phyloP scores from a whole-genome alignment of 2,113 vertebrate genomes.

The Isurus oxyrinchus region DNA sequence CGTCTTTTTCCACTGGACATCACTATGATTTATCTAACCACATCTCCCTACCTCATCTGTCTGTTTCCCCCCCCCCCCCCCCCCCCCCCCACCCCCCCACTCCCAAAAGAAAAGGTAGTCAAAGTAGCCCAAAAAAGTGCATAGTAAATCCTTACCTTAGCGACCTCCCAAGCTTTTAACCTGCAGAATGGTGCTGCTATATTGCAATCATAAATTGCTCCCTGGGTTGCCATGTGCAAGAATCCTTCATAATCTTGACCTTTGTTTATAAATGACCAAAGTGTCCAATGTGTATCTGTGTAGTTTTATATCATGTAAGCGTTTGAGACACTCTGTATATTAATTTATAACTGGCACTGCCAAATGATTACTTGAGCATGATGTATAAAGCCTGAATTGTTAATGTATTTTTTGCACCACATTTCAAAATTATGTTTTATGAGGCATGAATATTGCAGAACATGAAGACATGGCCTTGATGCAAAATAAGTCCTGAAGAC shows the following conservation, averaged over 20 bases:
- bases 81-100: no score
- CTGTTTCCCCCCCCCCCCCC: no score
- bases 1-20: neutral
- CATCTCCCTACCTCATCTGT: neutral
- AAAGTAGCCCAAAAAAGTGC: neutral
- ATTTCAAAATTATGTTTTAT: neutral
- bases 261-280: neutral
- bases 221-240: neutral
- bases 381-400: neutral
- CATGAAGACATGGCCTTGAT: neutral
- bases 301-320: neutral
- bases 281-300: neutral
- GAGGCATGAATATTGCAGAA: neutral
- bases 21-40: neutral
- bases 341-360: neutral
- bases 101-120: neutral
- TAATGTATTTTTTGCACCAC: neutral
- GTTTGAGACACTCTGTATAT: neutral
- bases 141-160: neutral
- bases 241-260: neutral
- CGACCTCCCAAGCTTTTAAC: neutral
- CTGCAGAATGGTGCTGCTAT: neutral
- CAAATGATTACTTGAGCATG: neutral
- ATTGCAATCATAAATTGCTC: neutral
- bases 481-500: neutral